These are phyloP conservation scores for Ariolimax columbianus DNA, from an alignment of 2,888 invertebrate genomes.

Conservation along the genomic window DNA sequence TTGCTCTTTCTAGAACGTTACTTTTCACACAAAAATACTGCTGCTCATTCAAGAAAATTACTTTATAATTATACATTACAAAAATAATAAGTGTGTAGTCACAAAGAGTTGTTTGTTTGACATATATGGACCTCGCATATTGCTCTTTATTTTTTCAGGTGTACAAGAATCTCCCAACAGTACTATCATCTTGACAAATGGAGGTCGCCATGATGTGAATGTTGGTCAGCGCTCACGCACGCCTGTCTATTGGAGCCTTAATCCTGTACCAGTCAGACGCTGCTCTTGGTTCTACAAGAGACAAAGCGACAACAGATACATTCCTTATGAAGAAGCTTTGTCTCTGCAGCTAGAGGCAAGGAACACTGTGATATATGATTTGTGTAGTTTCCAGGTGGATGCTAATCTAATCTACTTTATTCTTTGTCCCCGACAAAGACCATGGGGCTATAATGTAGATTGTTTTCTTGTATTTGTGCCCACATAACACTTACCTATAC, in stretches of 20 bases:
- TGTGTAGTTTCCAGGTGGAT: too few relatives aligned
- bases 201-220: slow-evolving; percentile 94
- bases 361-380: neutral
- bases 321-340: slow-evolving; percentile 91
- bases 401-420: too few relatives aligned
- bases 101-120: neutral
- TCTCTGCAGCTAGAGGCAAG: slow-evolving; percentile 87
- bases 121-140: neutral
- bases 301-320: slow-evolving; percentile 87
- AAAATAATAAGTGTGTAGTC: too few relatives aligned
- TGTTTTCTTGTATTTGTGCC: too few relatives aligned
- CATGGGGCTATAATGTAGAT: too few relatives aligned
- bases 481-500: too few relatives aligned
- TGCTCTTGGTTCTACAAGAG: slow-evolving; percentile 97
- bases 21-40: too few relatives aligned
- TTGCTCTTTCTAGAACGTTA: too few relatives aligned
- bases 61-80: too few relatives aligned
- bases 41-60: too few relatives aligned
- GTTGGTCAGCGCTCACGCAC: slow-evolving; percentile 83
- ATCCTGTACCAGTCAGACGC: slow-evolving; percentile 88
- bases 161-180: slow-evolving; percentile 21
- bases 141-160: neutral
- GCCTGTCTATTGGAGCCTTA: slow-evolving; percentile 89
- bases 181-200: slow-evolving; percentile 83
- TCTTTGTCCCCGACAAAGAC: too few relatives aligned